Evolutionary conservation across 2,888 invertebrate species (phyloP).

Genomic region (Danaus chrysippus): DNA sequence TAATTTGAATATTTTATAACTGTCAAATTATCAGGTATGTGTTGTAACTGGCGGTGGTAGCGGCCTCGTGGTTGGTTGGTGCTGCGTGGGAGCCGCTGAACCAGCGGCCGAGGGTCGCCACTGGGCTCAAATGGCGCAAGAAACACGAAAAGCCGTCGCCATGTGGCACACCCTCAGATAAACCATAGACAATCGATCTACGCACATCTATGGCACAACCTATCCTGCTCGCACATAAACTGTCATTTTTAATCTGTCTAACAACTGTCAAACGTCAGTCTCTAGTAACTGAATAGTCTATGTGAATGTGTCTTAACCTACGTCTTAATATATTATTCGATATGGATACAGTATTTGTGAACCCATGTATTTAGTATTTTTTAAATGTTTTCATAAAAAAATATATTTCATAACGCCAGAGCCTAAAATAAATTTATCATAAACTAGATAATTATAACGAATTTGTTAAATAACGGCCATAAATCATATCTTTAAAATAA

Average conservation of each 20-base stretch:
- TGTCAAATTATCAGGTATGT: conserved; percentile 54
- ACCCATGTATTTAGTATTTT: conserved; percentile 4
- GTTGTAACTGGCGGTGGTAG: conserved; percentile 67
- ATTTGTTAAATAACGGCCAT: not conserved
- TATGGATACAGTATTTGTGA: not conserved
- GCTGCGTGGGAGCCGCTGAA: conserved; percentile 85
- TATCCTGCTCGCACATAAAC: conserved; percentile 3
- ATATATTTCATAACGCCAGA: not conserved
- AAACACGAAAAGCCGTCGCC: conserved; percentile 91
- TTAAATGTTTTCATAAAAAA: not conserved
- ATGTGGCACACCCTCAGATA: conserved; percentile 94
- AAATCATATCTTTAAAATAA: too few species aligned
- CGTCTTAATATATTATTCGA: not conserved
- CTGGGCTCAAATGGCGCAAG: conserved; percentile 93
- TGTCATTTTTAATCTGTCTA: not conserved
- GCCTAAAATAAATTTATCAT: not conserved
- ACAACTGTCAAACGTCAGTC: not conserved
- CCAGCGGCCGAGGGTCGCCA: conserved; percentile 87
- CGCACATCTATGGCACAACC: conserved; percentile 7
- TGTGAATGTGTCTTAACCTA: conserved; percentile 6
- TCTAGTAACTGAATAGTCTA: not conserved
- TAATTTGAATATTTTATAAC: too few species aligned
- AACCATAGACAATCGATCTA: conserved; percentile 33
- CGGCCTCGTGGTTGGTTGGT: conserved; percentile 81
- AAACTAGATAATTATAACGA: not conserved